These are phyloP conservation scores for Neodontobutis hainanensis DNA, from an alignment of 2,113 vertebrate species.

Conservation along the genomic window DNA sequence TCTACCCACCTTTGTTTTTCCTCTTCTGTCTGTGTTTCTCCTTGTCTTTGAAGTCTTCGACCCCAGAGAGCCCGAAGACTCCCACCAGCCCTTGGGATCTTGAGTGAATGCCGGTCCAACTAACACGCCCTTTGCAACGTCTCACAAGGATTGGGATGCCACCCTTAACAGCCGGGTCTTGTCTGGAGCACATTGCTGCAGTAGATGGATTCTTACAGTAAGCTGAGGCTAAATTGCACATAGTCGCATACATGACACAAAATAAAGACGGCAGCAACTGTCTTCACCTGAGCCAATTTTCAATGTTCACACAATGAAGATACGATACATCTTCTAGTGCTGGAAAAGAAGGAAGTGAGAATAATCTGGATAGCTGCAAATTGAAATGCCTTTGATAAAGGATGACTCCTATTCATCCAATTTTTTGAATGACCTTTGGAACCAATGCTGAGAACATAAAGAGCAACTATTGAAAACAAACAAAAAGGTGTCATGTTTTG, in stretches of 20 bases:
- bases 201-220: constrained; percentile 39
- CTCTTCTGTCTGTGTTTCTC: constrained; percentile 80
- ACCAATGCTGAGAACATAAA: constrained; percentile 37
- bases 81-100: constrained; percentile 80
- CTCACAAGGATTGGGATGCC: constrained; percentile 66
- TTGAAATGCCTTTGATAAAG: constrained; percentile 23
- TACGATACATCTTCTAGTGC: constrained; percentile 26
- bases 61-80: constrained; percentile 80
- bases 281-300: constrained; percentile 70
- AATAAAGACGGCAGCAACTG: constrained; percentile 60
- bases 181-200: constrained; percentile 55
- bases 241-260: constrained; percentile 34
- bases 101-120: constrained; percentile 77
- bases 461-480: constrained; percentile 47
- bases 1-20: constrained; percentile 79
- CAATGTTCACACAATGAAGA: constrained; percentile 40
- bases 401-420: constrained; percentile 21
- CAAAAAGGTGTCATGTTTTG: constrained; percentile 26
- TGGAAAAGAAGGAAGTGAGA: constrained; percentile 27
- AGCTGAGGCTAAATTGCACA: constrained; percentile 49
- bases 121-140: constrained; percentile 58
- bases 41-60: constrained; percentile 80
- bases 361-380: constrained; percentile 15
- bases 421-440: constrained; percentile 23
- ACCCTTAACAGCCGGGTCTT: constrained; percentile 57